phyloP scores from a whole-genome alignment of 2,888 invertebrate genomes.

The Catocala nupta region DNA sequence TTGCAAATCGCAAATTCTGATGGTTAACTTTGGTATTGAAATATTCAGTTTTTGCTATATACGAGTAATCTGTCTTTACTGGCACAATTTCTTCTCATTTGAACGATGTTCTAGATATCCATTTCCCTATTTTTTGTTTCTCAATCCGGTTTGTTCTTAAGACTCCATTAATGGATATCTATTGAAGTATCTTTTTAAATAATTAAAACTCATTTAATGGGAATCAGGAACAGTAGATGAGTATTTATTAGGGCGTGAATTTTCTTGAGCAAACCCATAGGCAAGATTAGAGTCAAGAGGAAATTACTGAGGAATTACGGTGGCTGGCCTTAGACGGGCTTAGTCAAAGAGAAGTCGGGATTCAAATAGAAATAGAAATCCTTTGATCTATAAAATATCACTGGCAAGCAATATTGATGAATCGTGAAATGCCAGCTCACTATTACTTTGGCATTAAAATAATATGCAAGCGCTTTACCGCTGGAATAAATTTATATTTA shows the following conservation, averaged over 20 bases:
- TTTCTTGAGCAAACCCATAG: conserved; percentile 52
- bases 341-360: conserved; percentile 68
- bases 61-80: conserved; percentile 42
- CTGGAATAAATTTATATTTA: conserved; percentile 25
- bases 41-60: conserved; percentile 59
- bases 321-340: conserved; percentile 56
- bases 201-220: conserved; percentile 39
- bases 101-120: conserved; percentile 16
- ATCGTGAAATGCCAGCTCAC: conserved; percentile 50
- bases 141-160: conserved; percentile 17
- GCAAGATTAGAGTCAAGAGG: conserved; percentile 59
- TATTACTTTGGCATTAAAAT: conserved; percentile 42
- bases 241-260: conserved; percentile 52
- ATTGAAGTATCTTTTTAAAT: conserved; percentile 26
- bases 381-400: conserved; percentile 73
- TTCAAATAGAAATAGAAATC: conserved; percentile 68
- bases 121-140: conserved; percentile 4
- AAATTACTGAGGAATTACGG: conserved; percentile 73
- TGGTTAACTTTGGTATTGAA: conserved; percentile 48
- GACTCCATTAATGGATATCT: conserved; percentile 6
- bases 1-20: conserved; percentile 26
- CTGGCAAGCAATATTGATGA: conserved; percentile 55
- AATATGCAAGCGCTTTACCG: conserved; percentile 30
- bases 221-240: conserved; percentile 42
- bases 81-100: conserved; percentile 17